Conservation (phyloP, 2,888 invertebrate genomes). For the Mechanitis messenoides region DNA sequence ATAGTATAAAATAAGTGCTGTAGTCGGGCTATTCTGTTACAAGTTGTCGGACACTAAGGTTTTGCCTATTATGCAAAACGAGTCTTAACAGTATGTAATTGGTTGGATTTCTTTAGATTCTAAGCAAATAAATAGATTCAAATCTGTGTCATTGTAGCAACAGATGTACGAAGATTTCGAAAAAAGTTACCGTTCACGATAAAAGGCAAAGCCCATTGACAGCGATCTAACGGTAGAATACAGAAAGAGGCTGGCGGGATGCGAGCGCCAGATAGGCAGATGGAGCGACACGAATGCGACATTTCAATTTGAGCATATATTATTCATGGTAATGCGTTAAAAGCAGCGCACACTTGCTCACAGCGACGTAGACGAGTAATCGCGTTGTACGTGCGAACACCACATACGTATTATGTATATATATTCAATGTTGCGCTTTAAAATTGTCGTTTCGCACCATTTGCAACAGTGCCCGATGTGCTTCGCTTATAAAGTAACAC, state of each 20-base stretch:
- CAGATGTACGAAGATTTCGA: constrained; percentile 10
- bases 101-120: too few species aligned
- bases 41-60: too few species aligned
- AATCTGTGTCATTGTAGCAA: constrained; percentile 9
- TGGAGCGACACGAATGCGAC: constrained; percentile 71
- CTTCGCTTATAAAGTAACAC: constrained; percentile 66
- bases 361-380: constrained; percentile 60
- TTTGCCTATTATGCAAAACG: too few species aligned
- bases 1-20: too few species aligned
- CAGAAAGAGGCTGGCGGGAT: constrained; percentile 46
- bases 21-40: too few species aligned
- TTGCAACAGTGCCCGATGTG: constrained; percentile 63
- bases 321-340: constrained; percentile 77
- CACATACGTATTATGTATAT: constrained; percentile 61
- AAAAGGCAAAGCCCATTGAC: constrained; percentile 68
- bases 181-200: constrained; percentile 25
- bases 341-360: constrained; percentile 66
- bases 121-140: background rate
- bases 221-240: constrained; percentile 57
- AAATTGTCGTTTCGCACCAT: constrained; percentile 73
- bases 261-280: constrained; percentile 61
- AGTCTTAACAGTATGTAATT: too few species aligned
- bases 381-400: constrained; percentile 64
- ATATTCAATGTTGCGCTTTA: constrained; percentile 72
- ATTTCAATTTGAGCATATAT: constrained; percentile 76